Percentiles rank a stretch among this genome's conserved stretches.
Conservation (phyloP, 2,888 invertebrate genomes). For the Alsophila aescularia region DNA sequence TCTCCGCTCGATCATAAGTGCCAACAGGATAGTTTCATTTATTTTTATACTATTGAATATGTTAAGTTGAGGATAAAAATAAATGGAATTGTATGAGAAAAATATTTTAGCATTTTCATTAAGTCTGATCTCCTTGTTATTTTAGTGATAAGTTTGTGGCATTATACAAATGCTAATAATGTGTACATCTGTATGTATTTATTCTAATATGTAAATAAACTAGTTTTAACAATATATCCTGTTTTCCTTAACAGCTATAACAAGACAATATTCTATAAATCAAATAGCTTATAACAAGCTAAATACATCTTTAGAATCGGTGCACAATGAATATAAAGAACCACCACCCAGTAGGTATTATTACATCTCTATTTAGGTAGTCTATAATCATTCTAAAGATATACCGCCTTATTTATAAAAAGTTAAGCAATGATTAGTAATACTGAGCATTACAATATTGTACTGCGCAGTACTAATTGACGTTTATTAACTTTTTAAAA, state of each 20-base stretch:
- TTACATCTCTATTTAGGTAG: slow-evolving; percentile 40
- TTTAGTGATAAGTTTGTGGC: slow-evolving; percentile 37
- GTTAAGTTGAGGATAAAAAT: slow-evolving; percentile 71
- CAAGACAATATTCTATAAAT: background rate
- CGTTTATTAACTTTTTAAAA: too few species aligned
- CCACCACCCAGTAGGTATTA: slow-evolving; percentile 19
- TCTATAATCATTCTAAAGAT: slow-evolving; percentile 63
- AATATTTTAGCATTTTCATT: slow-evolving; percentile 67
- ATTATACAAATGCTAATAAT: slow-evolving; percentile 36
- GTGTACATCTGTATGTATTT: slow-evolving; percentile 47
- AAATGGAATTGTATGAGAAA: slow-evolving; percentile 73
- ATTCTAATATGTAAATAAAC: slow-evolving; percentile 62
- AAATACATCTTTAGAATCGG: slow-evolving; percentile 4
- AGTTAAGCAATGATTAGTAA: too few species aligned
- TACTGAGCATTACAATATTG: too few species aligned
- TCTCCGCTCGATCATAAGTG: slow-evolving; percentile 88
- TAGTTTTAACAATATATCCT: slow-evolving; percentile 39
- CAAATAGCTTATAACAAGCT: slow-evolving; percentile 7
- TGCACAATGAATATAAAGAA: slow-evolving; percentile 9
- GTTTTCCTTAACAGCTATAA: slow-evolving; percentile 42
- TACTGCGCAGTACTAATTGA: too few species aligned
- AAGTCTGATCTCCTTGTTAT: slow-evolving; percentile 67
- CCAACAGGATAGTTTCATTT: slow-evolving; percentile 71
- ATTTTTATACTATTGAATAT: slow-evolving; percentile 69
- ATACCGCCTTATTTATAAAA: too few species aligned